phyloP scores from a whole-genome alignment of 2,113 vertebrate genomes.

The Phycodurus eques region DNA sequence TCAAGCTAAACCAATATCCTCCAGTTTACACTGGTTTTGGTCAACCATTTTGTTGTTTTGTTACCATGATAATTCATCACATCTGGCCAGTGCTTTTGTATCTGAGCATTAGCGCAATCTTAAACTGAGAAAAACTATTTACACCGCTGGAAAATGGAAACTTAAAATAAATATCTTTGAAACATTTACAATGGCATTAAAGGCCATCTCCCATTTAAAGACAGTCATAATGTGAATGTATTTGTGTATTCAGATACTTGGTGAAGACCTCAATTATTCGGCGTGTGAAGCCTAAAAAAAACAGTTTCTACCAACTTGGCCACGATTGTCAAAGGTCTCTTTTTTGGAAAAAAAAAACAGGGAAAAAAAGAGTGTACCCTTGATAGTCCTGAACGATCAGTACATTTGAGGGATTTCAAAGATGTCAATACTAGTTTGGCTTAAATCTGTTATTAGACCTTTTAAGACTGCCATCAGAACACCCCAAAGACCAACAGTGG shows the following conservation, averaged over 20 bases:
- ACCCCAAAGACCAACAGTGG: conserved; percentile 1
- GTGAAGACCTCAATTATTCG: not conserved
- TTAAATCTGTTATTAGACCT: conserved; percentile 22
- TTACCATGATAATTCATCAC: conserved; percentile 17
- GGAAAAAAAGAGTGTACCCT: not conserved
- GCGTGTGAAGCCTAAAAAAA: not conserved
- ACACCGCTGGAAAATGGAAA: not conserved
- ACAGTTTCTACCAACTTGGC: not conserved
- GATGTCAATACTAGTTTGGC: conserved; percentile 1
- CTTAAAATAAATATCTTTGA: too few relatives aligned
- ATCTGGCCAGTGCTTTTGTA: conserved; percentile 24
- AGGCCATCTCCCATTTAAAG: not conserved
- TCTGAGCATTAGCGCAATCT: conserved; percentile 24
- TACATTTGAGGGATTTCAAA: not conserved
- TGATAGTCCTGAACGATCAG: not conserved
- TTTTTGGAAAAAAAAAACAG: not conserved
- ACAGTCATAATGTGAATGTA: not conserved
- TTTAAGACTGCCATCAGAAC: conserved; percentile 23
- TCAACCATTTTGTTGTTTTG: not conserved
- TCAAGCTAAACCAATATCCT: conserved; percentile 35
- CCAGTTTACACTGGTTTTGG: conserved; percentile 36
- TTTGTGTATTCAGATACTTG: not conserved
- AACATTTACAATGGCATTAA: too few relatives aligned
- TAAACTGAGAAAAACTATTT: not conserved
- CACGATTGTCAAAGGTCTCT: not conserved